phyloP scores from a whole-genome alignment of 2,113 vertebrate species.

The Mus musculus region GRCm39 chr8:60839501-60840000 shows the following conservation, averaged over 20 bases:
- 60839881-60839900: neutral
- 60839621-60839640: neutral
- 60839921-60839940: neutral
- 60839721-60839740: neutral
- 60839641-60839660: neutral
- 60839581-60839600: neutral
- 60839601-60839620: neutral
- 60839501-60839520: neutral
- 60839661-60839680: neutral
- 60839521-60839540: neutral
- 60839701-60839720: neutral
- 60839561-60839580: neutral
- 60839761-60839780: conserved; percentile 31
- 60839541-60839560: neutral
- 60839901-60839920: neutral
- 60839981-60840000: neutral
- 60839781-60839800: neutral
- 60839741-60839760: neutral
- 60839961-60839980: conserved; percentile 8
- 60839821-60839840: neutral
- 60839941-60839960: neutral
- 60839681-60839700: neutral
- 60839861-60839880: conserved; percentile 28
- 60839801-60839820: neutral
- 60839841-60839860: neutral